Evolutionary conservation across 2,113 vertebrate genomes (phyloP).

Genomic region (Cnemophilus loriae): DNA sequence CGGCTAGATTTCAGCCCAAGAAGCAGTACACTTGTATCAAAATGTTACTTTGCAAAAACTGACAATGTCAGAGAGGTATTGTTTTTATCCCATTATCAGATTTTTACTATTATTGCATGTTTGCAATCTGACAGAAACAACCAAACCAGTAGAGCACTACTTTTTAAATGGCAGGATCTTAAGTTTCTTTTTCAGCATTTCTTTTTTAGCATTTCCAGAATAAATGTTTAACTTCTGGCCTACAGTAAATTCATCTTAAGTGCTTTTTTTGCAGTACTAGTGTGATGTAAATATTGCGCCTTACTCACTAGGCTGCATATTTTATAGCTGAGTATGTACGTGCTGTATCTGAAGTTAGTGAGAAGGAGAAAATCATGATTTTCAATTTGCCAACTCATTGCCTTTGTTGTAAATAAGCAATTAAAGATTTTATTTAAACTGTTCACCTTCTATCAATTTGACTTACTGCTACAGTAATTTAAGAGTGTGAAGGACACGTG

Average conservation of each 20-base stretch:
- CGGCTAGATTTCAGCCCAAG: background rate
- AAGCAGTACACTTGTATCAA: background rate
- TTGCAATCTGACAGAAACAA: background rate
- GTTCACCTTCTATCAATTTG: background rate
- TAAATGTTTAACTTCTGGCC: slow-evolving; percentile 29
- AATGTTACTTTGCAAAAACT: background rate
- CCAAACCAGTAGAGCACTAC: background rate
- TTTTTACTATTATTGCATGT: slow-evolving; percentile 33
- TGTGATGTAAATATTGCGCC: slow-evolving; percentile 68
- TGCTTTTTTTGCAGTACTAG: slow-evolving; percentile 66
- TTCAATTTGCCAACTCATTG: slow-evolving; percentile 47
- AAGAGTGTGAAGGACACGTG: background rate
- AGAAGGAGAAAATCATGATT: slow-evolving; percentile 7
- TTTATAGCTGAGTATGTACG: slow-evolving; percentile 24
- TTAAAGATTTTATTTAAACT: slow-evolving; percentile 68
- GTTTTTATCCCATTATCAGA: background rate
- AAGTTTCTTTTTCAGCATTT: background rate
- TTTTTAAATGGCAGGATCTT: background rate
- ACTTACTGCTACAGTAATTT: background rate
- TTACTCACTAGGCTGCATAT: slow-evolving; percentile 67
- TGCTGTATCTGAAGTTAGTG: slow-evolving; percentile 29
- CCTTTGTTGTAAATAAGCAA: slow-evolving; percentile 66
- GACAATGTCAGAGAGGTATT: background rate
- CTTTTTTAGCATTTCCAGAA: background rate
- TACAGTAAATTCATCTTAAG: slow-evolving; percentile 40